phyloP scores from a whole-genome alignment of 2,888 invertebrate species.

The Sympetrum striolatum region DNA sequence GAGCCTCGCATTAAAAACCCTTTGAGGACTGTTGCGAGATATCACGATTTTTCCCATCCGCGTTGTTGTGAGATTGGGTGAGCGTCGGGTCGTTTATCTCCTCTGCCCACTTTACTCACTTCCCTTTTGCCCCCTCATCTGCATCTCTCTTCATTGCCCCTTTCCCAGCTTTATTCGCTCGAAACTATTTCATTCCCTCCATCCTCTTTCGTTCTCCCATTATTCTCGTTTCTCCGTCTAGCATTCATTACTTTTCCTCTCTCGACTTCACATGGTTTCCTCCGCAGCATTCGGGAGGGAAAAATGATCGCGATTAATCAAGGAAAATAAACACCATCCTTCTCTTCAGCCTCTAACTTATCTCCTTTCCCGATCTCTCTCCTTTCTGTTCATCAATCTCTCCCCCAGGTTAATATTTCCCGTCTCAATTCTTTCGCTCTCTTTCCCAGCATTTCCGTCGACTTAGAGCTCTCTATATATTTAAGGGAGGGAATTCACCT shows the following conservation, averaged over 20 bases:
- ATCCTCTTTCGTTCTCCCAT: constrained; percentile 44
- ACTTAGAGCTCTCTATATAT: not conserved
- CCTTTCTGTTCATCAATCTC: constrained; percentile 38
- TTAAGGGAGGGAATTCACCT: not conserved
- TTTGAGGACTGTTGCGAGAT: not conserved
- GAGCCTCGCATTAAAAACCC: not conserved
- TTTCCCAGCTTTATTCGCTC: not conserved
- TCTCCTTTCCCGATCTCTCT: constrained; percentile 25
- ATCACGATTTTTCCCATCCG: not conserved
- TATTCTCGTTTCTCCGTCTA: not conserved
- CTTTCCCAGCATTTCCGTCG: constrained; percentile 44
- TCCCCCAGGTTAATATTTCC: constrained; percentile 20
- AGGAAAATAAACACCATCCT: not conserved
- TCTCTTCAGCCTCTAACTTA: not conserved
- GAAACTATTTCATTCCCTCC: not conserved
- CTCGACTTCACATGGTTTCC: not conserved
- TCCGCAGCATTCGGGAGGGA: too few species aligned
- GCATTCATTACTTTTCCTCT: not conserved
- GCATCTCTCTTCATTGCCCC: not conserved
- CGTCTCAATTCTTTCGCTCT: not conserved
- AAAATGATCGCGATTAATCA: too few species aligned
- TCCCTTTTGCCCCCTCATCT: not conserved
- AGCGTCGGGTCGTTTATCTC: not conserved
- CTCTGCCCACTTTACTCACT: not conserved
- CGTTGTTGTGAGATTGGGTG: not conserved